phyloP scores from a whole-genome alignment of 2,888 invertebrate species.

The Corythucha ciliata region DNA sequence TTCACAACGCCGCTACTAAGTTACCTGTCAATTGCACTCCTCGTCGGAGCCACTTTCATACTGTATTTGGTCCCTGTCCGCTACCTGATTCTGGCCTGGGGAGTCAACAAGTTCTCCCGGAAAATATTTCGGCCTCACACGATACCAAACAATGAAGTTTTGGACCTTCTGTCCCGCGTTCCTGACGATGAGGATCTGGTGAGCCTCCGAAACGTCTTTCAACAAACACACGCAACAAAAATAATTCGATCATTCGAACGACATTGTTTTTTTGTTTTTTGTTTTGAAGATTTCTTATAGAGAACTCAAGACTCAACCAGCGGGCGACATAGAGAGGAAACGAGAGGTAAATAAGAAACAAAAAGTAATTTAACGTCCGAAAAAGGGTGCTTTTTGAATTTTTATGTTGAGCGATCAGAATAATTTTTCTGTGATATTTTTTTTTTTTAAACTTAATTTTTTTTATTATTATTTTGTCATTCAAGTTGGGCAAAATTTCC shows the following conservation, averaged over 20 bases:
- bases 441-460: too few relatives aligned
- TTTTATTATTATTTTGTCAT: too few relatives aligned
- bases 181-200: conserved; percentile 91
- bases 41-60: conserved; percentile 63
- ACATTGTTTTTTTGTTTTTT: too few relatives aligned
- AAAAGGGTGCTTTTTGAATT: too few relatives aligned
- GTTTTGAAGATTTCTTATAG: conserved; percentile 54
- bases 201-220: conserved; percentile 47
- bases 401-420: too few relatives aligned
- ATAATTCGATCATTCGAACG: too few relatives aligned
- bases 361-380: conserved; percentile 46
- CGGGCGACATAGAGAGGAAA: conserved; percentile 44
- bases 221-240: too few relatives aligned
- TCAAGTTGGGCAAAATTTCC: too few relatives aligned
- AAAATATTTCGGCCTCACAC: conserved; percentile 86
- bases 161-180: conserved; percentile 88
- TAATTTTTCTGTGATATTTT: too few relatives aligned
- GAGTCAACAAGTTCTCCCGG: conserved; percentile 90
- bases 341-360: conserved; percentile 59
- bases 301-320: conserved; percentile 57
- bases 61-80: conserved; percentile 83
- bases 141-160: conserved; percentile 92
- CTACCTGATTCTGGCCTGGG: conserved; percentile 86
- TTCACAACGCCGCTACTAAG: conserved; percentile 96
- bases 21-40: conserved; percentile 74